These are phyloP conservation scores for Sebastes glaucus DNA, from an alignment of 2,797 vertebrate species.

Conservation along the genomic window DNA sequence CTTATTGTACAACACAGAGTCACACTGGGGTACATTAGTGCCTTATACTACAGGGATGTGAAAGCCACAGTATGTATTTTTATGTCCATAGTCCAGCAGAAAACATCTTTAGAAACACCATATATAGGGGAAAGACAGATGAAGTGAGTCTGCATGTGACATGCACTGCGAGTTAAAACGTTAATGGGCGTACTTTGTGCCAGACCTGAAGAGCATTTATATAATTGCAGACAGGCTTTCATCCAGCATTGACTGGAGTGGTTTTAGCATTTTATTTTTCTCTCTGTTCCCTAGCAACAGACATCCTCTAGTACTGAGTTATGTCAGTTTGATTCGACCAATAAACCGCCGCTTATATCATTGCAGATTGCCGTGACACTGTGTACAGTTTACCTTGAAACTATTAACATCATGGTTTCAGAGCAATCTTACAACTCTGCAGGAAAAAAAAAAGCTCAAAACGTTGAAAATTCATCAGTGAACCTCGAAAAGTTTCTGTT, in stretches of 20 bases:
- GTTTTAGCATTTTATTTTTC: slow-evolving; percentile 82
- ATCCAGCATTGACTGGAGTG: slow-evolving; percentile 79
- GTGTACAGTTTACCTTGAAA: background rate
- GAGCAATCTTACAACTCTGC: background rate
- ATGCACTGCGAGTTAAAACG: slow-evolving; percentile 55
- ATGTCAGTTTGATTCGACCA: slow-evolving; percentile 74
- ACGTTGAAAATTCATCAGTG: background rate
- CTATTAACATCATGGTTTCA: slow-evolving; percentile 6
- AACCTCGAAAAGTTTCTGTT: background rate
- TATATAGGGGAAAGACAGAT: slow-evolving; percentile 4
- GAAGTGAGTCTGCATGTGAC: slow-evolving; percentile 56
- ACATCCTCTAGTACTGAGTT: slow-evolving; percentile 76
- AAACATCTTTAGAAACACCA: background rate
- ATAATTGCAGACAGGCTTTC: slow-evolving; percentile 84
- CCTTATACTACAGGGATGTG: background rate
- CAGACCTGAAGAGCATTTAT: slow-evolving; percentile 80
- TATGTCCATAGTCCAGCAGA: background rate
- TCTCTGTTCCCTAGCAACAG: slow-evolving; percentile 86
- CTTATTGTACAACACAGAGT: background rate
- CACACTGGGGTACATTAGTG: background rate
- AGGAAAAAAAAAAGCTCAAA: background rate
- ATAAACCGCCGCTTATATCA: slow-evolving; percentile 69
- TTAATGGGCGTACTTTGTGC: slow-evolving; percentile 71
- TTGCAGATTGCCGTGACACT: slow-evolving; percentile 27
- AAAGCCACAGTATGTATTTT: background rate